Conservation (phyloP, 2,888 invertebrate genomes). For the Agrilus mali region DNA sequence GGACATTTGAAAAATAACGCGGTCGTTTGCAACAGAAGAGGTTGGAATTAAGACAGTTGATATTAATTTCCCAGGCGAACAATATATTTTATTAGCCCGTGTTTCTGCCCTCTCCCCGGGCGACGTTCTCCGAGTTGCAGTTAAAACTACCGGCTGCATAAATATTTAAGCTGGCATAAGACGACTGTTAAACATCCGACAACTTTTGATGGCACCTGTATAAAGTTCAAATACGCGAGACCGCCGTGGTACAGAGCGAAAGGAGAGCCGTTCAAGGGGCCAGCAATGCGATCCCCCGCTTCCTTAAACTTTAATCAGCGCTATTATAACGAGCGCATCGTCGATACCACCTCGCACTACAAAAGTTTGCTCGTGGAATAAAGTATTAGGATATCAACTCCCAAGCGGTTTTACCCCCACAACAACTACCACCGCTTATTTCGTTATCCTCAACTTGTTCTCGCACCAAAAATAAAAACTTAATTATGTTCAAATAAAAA, state of each 20-base stretch:
- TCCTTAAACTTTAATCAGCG: too few relatives aligned
- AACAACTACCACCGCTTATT: too few relatives aligned
- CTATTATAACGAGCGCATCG: too few relatives aligned
- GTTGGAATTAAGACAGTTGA: slow-evolving; percentile 37
- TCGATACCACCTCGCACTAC: too few relatives aligned
- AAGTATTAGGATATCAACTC: too few relatives aligned
- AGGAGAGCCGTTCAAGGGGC: too few relatives aligned
- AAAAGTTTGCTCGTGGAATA: too few relatives aligned
- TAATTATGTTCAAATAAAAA: too few relatives aligned
- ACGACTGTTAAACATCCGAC: slow-evolving; percentile 14
- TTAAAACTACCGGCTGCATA: slow-evolving; percentile 30
- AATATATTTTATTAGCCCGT: slow-evolving; percentile 36
- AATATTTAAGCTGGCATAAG: slow-evolving; percentile 26
- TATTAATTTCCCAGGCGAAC: slow-evolving; percentile 38
- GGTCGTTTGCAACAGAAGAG: slow-evolving; percentile 32
- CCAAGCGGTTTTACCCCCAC: too few relatives aligned
- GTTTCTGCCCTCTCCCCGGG: slow-evolving; percentile 29
- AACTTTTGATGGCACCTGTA: slow-evolving; percentile 18
- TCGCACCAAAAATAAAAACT: too few relatives aligned
- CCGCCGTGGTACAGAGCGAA: not conserved
- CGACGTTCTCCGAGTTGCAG: slow-evolving; percentile 30
- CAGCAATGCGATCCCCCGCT: too few relatives aligned
- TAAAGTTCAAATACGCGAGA: slow-evolving; percentile 9
- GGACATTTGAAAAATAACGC: slow-evolving; percentile 32
- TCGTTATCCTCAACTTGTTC: too few relatives aligned